Percentiles rank a stretch among this genome's conserved stretches.
Conservation (phyloP, 2,797 vertebrate genomes). For the Scolopax bukidnonensis region DNA sequence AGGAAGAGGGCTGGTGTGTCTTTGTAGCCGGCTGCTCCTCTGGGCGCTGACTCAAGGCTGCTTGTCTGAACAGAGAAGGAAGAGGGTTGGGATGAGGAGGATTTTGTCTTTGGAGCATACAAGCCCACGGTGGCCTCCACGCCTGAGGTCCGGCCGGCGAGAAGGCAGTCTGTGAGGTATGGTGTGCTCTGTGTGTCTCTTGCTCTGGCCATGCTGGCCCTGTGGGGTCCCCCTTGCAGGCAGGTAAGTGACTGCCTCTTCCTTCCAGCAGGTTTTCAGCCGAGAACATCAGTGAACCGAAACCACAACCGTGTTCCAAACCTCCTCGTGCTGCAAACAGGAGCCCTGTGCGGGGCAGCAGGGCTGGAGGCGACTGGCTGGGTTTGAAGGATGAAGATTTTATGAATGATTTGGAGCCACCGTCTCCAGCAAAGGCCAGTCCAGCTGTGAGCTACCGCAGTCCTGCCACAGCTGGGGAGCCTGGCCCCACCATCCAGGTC, state of each 20-base stretch:
- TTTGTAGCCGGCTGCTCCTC: neutral
- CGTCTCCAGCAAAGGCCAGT: neutral
- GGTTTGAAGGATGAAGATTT: slow-evolving; percentile 81
- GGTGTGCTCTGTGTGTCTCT: neutral
- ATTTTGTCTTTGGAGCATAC: slow-evolving; percentile 87
- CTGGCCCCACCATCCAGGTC: neutral
- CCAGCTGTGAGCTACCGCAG: neutral
- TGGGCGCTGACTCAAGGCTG: neutral
- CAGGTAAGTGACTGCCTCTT: neutral
- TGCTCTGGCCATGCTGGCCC: neutral
- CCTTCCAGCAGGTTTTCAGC: slow-evolving; percentile 82
- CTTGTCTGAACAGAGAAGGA: slow-evolving; percentile 71
- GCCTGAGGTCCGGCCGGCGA: slow-evolving; percentile 79
- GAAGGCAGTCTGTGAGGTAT: slow-evolving; percentile 86
- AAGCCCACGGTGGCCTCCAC: slow-evolving; percentile 83
- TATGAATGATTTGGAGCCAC: neutral
- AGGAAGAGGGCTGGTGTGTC: neutral
- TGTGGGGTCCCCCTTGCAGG: neutral
- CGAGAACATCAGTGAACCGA: slow-evolving; percentile 75
- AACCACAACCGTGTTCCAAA: slow-evolving; percentile 76
- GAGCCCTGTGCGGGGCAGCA: slow-evolving; percentile 43
- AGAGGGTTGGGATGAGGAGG: slow-evolving; percentile 72
- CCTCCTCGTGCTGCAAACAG: neutral
- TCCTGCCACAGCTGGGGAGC: slow-evolving; percentile 4
- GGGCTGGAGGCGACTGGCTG: slow-evolving; percentile 83